A percentile compares a stretch with the other conserved stretches of the same genome.
Conservation (phyloP, 2,113 vertebrate genomes). For the Zosterops pallidus region DNA sequence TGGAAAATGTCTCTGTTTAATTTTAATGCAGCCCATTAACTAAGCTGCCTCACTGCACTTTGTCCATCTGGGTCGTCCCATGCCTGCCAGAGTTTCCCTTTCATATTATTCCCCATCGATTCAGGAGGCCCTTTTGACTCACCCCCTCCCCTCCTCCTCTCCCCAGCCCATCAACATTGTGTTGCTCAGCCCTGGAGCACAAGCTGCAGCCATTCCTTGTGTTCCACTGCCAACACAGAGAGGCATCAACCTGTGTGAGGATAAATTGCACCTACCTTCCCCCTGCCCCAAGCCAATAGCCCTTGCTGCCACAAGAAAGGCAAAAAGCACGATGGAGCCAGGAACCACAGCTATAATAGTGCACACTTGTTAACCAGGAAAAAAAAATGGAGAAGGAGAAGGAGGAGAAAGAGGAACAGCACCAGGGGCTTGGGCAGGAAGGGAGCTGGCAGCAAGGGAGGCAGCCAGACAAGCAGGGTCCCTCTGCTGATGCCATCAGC, state of each 20-base stretch:
- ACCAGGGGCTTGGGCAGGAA: background rate
- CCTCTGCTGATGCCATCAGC: conserved; percentile 55
- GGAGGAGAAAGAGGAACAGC: background rate
- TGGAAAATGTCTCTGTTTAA: conserved; percentile 28
- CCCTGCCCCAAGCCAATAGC: background rate
- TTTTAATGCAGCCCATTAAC: conserved; percentile 62
- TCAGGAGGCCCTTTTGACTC: conserved; percentile 51
- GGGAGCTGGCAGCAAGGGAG: background rate
- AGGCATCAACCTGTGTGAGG: conserved; percentile 13
- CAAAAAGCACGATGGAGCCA: background rate
- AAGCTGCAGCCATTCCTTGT: background rate
- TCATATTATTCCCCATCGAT: conserved; percentile 15
- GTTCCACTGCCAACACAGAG: background rate
- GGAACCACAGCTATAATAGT: background rate
- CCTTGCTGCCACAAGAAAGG: conserved; percentile 27
- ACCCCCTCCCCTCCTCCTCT: background rate
- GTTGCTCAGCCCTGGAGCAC: background rate
- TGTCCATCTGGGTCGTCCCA: conserved; percentile 53
- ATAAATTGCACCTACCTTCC: background rate
- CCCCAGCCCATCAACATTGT: background rate
- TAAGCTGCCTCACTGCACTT: conserved; percentile 35
- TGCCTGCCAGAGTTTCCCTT: conserved; percentile 46
- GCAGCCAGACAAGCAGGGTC: background rate
- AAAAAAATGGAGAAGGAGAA: background rate
- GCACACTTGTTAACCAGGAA: conserved; percentile 54